Evolutionary conservation across 2,797 vertebrate genomes (phyloP).

Genomic region (Pogoniulus pusillus): DNA sequence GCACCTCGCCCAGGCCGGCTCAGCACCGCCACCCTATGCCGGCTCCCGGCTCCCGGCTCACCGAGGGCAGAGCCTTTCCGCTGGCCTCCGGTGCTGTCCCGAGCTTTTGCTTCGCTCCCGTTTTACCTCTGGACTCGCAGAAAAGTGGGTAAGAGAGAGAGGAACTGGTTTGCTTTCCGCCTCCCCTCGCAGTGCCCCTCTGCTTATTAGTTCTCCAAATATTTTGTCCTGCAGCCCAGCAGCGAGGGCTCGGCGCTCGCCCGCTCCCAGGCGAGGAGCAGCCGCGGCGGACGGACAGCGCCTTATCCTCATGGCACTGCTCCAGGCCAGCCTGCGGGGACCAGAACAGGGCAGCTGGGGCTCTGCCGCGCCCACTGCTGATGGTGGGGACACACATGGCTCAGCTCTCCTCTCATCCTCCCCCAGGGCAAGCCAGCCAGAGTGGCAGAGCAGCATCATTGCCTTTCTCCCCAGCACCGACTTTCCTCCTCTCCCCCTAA

Average conservation of each 20-base stretch:
- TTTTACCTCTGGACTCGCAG: neutral
- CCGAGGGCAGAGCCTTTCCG: neutral
- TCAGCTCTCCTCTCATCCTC: neutral
- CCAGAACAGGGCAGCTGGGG: neutral
- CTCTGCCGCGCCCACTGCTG: neutral
- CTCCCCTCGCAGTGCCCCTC: slow-evolving; percentile 44
- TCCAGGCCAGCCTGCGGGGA: neutral
- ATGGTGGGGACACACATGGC: neutral
- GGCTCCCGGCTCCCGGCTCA: accelerated
- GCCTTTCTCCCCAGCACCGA: neutral
- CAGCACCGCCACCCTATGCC: neutral
- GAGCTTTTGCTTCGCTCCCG: neutral
- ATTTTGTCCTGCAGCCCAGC: neutral
- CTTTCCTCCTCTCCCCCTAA: neutral
- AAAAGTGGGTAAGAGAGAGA: slow-evolving; percentile 1
- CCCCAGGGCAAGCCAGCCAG: neutral
- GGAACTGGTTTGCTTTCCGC: neutral
- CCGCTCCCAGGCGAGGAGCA: neutral
- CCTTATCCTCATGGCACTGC: neutral
- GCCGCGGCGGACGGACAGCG: neutral
- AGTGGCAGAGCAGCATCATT: accelerated
- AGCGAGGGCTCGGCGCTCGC: neutral
- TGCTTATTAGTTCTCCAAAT: slow-evolving; percentile 59
- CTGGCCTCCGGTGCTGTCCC: neutral
- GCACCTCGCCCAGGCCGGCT: neutral